Evolutionary conservation across 37 sponge, comb jelly and placozoan species (phyloP).

Genomic region (Hexactinellida sp.): DNA sequence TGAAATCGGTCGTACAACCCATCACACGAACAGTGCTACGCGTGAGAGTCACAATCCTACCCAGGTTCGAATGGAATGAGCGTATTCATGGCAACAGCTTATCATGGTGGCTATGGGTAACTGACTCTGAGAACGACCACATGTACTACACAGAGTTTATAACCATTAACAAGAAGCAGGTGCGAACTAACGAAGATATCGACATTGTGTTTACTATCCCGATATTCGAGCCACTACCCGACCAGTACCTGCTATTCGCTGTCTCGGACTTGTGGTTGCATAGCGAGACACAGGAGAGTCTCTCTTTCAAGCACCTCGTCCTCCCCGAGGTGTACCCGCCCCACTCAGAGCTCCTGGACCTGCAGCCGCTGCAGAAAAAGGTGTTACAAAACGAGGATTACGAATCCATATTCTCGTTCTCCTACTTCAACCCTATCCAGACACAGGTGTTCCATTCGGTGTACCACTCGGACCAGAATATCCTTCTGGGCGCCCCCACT

Average conservation of each 20-base stretch:
- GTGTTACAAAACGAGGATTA: constrained; percentile 54
- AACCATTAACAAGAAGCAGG: constrained; percentile 78
- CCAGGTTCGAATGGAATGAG: constrained; percentile 80
- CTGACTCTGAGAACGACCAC: constrained; percentile 73
- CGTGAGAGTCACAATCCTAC: constrained; percentile 58
- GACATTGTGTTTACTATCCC: constrained; percentile 85
- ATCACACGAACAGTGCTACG: constrained; percentile 83
- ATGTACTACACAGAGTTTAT: constrained; percentile 89
- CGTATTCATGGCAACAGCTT: constrained; percentile 60
- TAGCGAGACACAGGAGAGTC: constrained; percentile 52
- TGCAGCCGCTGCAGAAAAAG: constrained; percentile 76
- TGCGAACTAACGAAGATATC: constrained; percentile 46
- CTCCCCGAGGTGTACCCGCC: constrained; percentile 86
- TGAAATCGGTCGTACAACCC: constrained; percentile 74
- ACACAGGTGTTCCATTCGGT: constrained; percentile 93
- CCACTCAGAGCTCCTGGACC: constrained; percentile 90
- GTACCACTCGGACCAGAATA: constrained; percentile 79
- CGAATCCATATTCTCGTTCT: constrained; percentile 49
- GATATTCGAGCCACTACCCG: constrained; percentile 70
- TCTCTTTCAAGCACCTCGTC: constrained; percentile 84
- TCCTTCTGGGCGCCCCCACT: constrained; percentile 91
- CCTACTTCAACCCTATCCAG: constrained; percentile 93
- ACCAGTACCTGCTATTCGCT: constrained; percentile 65
- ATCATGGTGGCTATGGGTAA: constrained; percentile 98
- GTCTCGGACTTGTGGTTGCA: constrained; percentile 90